Conservation (phyloP, 35 echinoderm and acorn worm genomes). For the Anneissia japonica region DNA sequence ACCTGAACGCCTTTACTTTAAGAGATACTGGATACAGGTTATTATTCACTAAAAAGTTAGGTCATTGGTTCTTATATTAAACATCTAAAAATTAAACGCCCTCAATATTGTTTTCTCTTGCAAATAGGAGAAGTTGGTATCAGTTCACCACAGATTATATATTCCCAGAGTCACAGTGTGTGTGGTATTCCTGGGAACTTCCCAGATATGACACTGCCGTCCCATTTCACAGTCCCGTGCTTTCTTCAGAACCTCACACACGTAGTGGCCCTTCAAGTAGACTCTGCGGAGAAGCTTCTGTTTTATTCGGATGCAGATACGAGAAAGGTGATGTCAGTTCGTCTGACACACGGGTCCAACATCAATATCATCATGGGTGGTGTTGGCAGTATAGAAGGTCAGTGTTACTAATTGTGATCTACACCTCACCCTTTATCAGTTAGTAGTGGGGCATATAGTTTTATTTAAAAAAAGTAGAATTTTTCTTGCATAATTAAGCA, state of each 20-base stretch:
- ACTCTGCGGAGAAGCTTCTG: constrained; percentile 38
- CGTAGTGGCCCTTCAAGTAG: constrained; percentile 48
- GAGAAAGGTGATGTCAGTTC: constrained; percentile 25
- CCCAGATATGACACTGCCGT: constrained; percentile 1
- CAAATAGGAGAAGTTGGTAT: constrained; percentile 32
- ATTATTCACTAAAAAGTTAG: too few relatives aligned
- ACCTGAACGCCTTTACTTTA: too few relatives aligned
- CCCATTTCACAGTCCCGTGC: constrained; percentile 34
- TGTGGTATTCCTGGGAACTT: constrained; percentile 69
- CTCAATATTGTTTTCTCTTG: too few relatives aligned
- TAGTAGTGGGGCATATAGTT: too few relatives aligned
- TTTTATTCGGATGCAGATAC: constrained; percentile 57
- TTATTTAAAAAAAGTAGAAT: too few relatives aligned
- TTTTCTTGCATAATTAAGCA: too few relatives aligned
- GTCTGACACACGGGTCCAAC: constrained; percentile 19
- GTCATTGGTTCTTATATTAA: too few relatives aligned
- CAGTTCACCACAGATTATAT: constrained; percentile 51
- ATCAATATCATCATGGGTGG: constrained; percentile 42
- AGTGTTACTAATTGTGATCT: background rate
- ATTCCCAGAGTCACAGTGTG: constrained; percentile 36
- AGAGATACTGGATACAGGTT: too few relatives aligned
- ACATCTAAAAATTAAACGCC: too few relatives aligned
- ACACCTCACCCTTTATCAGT: too few relatives aligned
- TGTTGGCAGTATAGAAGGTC: constrained; percentile 61
- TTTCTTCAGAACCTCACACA: constrained; percentile 42